Evolutionary conservation across 1,140 invertebrate genomes (phyloP).

Genomic region (Heliothis subflexa): DNA sequence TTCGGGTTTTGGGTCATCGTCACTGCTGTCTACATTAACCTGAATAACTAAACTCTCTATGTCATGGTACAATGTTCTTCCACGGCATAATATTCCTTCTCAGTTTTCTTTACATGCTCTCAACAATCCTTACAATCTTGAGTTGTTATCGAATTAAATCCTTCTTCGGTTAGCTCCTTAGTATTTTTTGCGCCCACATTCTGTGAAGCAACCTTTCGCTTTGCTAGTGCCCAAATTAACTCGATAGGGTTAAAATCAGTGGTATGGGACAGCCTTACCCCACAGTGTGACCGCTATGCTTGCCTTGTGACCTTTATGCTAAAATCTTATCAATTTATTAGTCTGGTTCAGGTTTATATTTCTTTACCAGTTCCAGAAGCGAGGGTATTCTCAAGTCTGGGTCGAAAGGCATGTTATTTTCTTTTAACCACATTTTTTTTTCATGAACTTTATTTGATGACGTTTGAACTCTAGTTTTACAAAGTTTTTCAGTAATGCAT

Average conservation of each 20-base stretch:
- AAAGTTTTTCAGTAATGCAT: too few relatives aligned
- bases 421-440: too few relatives aligned
- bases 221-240: not conserved
- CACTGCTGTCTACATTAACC: not conserved
- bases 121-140: not conserved
- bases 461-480: too few relatives aligned
- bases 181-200: not conserved
- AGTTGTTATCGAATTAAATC: not conserved
- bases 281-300: too few relatives aligned
- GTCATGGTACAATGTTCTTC: not conserved
- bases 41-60: not conserved
- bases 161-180: not conserved
- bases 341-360: too few relatives aligned
- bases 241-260: not conserved
- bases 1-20: not conserved
- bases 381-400: too few relatives aligned
- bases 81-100: not conserved
- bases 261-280: too few relatives aligned
- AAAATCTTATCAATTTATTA: too few relatives aligned
- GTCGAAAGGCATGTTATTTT: too few relatives aligned
- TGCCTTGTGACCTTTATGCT: too few relatives aligned
- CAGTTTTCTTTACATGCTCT: not conserved
- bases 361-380: too few relatives aligned
- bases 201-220: not conserved
- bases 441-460: too few relatives aligned